phyloP scores from a whole-genome alignment of 1,140 invertebrate genomes.

The Apis laboriosa region DNA sequence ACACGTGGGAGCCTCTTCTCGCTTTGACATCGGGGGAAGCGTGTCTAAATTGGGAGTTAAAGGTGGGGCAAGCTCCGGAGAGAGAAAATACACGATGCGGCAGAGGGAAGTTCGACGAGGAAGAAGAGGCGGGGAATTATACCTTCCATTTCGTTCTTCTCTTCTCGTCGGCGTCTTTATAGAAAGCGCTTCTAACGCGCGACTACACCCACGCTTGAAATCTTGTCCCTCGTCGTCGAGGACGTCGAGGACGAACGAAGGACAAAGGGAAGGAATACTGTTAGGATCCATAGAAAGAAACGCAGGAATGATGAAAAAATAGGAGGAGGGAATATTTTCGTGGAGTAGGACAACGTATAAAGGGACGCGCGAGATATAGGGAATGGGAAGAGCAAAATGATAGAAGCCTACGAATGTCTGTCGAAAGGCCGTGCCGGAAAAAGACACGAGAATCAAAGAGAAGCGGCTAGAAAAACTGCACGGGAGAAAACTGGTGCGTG shows the following conservation, averaged over 20 bases:
- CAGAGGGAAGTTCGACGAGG: conserved; percentile 49
- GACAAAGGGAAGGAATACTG: not conserved
- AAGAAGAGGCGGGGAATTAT: conserved; percentile 70
- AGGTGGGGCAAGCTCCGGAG: conserved; percentile 62
- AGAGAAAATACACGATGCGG: conserved; percentile 68
- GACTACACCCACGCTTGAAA: conserved; percentile 27
- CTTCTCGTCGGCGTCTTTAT: conserved; percentile 52
- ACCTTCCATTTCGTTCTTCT: conserved; percentile 67
- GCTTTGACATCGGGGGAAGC: conserved; percentile 58
- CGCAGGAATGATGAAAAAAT: not conserved
- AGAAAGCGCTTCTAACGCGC: conserved; percentile 20
- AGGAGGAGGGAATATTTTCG: not conserved
- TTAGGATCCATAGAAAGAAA: not conserved
- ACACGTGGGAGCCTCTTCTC: conserved; percentile 47
- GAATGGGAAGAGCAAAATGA: not conserved
- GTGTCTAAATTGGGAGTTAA: conserved; percentile 76
- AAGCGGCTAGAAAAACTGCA: conserved; percentile 3
- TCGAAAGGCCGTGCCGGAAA: conserved; percentile 1
- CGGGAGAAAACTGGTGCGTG: not conserved
- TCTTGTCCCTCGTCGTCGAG: not conserved
- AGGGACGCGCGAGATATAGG: not conserved
- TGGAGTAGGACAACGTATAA: not conserved
- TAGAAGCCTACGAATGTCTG: not conserved
- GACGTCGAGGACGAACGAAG: not conserved
- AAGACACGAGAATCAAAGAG: conserved; percentile 31